Base-by-base conservation (phyloP, 2,888 invertebrate species). In the Metopia argyrocephala region DNA sequence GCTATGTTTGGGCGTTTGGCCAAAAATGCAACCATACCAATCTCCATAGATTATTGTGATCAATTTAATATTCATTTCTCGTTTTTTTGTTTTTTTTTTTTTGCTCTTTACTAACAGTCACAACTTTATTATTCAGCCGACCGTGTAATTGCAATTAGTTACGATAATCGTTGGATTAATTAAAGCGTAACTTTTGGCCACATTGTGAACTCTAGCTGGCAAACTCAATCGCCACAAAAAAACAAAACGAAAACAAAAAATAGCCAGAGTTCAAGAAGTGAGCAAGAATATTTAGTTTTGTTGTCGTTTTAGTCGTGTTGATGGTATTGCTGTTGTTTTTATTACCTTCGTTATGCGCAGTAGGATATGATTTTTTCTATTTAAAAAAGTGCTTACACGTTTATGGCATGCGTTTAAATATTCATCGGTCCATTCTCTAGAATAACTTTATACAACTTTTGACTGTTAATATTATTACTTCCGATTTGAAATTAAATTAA, bases 141-240 rank as follows among this genome's bases (percentile, higher is more conserved):
- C 78, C 81, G 78, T 81, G 78, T 73, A 81, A 81, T 81, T 66
- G 70, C 65, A 81, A 81, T 81, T 78, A 75, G 81, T 78, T 78
- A 78, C 78, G 81, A 78, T 74, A 81, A 81, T 81, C 81, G 78
- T 70, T 78, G 70, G 59, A 61, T 81, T 81, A 78, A 81, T 81
- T 78, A 81, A 81, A 81, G 70, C 81, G 62, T 78, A 78, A 70
- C 78, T 73, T 56, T 78, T 81, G 78, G 74, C 74, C 81, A 78
- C 81, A 78, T 78, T 78, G 70, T 75, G 78, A 78, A 61, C 69
- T 81, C 78, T 78, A 81, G 74, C 81, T 70, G 81, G 20, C 66
- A 23, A 56, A 46, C 20, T 48, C 5, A 52, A 27, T 57, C 64
- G 9, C 28, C 31, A 27, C 66, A n/a, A n/a, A n/a, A n/a, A n/a